Evolutionary conservation across 2,797 vertebrate genomes (phyloP).

Genomic region (Chaetophractus vellerosus): DNA sequence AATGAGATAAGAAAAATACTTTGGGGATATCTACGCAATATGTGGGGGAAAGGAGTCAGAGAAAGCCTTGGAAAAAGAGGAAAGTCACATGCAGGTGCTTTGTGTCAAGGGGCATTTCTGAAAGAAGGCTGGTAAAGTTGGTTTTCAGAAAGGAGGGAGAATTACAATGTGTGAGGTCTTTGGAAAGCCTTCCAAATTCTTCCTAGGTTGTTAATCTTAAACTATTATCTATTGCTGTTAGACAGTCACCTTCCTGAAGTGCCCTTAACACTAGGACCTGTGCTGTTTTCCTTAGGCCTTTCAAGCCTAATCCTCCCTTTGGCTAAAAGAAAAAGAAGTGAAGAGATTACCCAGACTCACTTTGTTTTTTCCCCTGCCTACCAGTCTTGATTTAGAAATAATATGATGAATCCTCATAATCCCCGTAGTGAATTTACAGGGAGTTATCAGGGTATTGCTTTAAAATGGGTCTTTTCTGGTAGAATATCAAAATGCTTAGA

Average conservation of each 20-base stretch:
- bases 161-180: not conserved
- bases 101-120: not conserved
- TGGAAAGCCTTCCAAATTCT: not conserved
- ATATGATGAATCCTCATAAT: not conserved
- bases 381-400: not conserved
- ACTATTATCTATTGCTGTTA: not conserved
- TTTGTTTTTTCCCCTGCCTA: not conserved
- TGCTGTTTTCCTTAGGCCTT: not conserved
- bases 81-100: not conserved
- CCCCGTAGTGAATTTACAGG: not conserved
- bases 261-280: not conserved
- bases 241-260: not conserved
- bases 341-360: not conserved
- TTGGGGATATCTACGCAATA: not conserved
- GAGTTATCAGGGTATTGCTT: not conserved
- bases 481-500: not conserved
- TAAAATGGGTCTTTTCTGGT: not conserved
- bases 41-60: not conserved
- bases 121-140: not conserved
- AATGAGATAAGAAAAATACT: not conserved
- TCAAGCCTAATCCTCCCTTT: not conserved
- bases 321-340: not conserved
- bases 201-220: not conserved
- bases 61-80: not conserved
- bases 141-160: not conserved